phyloP scores from a whole-genome alignment of 2,888 invertebrate species.

The Papilio gigon region DNA sequence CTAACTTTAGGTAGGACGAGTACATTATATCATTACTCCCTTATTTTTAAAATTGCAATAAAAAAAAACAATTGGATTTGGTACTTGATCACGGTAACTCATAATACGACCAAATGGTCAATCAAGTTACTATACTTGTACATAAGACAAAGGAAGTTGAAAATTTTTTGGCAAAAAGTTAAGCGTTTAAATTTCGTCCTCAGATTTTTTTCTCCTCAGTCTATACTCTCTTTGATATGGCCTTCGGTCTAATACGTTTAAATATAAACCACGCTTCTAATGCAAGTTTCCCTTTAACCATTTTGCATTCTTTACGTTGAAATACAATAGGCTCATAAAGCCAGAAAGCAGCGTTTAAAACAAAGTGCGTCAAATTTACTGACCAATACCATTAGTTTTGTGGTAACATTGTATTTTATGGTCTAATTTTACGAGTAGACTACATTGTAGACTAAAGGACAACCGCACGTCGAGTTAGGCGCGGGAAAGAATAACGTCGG shows the following conservation, averaged over 20 bases:
- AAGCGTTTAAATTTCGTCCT: too few relatives aligned
- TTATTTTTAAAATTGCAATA: slow-evolving; percentile 8
- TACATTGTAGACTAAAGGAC: slow-evolving; percentile 44
- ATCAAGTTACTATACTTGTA: too few relatives aligned
- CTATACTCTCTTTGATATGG: neutral
- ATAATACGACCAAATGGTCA: too few relatives aligned
- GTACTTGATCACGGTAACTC: too few relatives aligned
- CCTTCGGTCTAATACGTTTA: neutral
- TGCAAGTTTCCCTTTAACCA: neutral
- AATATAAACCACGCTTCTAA: neutral
- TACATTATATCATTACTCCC: neutral
- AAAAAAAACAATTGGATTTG: too few relatives aligned
- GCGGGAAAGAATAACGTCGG: slow-evolving; percentile 43
- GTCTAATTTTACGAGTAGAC: slow-evolving; percentile 57
- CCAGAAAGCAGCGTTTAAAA: slow-evolving; percentile 31
- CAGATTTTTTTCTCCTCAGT: neutral
- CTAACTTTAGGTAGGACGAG: slow-evolving; percentile 29
- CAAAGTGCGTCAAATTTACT: slow-evolving; percentile 38
- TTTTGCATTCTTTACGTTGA: slow-evolving; percentile 33
- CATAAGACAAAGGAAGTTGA: too few relatives aligned
- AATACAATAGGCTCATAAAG: slow-evolving; percentile 40
- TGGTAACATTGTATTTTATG: slow-evolving; percentile 63
- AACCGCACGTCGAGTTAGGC: slow-evolving; percentile 53
- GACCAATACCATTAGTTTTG: slow-evolving; percentile 45
- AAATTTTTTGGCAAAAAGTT: too few relatives aligned